Evolutionary conservation across 2,888 invertebrate species (phyloP).

Genomic region (Polymixis lichenea): DNA sequence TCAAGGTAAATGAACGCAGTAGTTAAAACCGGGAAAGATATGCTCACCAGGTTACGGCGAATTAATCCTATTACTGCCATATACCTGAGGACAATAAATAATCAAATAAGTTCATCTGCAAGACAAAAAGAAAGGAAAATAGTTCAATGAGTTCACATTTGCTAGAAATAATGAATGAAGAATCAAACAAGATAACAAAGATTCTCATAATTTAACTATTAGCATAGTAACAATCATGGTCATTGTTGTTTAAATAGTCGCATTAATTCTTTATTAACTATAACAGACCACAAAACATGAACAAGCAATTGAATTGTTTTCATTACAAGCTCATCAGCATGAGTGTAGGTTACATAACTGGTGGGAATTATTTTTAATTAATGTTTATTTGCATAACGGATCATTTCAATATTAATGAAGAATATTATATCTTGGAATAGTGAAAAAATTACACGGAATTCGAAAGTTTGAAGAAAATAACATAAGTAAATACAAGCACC

Average conservation of each 20-base stretch:
- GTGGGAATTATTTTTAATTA: background rate
- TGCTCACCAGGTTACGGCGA: conserved; percentile 92
- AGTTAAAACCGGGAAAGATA: conserved; percentile 92
- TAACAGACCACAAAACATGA: background rate
- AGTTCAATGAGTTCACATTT: background rate
- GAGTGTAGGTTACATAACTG: background rate
- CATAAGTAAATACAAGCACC: background rate
- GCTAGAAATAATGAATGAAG: no score
- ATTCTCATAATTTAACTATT: background rate
- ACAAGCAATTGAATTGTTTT: background rate
- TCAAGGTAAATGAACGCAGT: conserved; percentile 92
- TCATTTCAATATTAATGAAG: background rate
- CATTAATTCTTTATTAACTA: background rate
- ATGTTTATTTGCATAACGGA: background rate
- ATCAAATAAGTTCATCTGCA: background rate
- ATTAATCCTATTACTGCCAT: conserved; percentile 90
- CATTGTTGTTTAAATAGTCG: background rate
- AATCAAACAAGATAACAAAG: no score
- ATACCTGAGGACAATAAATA: conserved; percentile 74
- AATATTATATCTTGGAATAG: background rate
- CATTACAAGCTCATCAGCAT: background rate
- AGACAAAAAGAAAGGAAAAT: background rate
- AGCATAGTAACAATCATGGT: background rate
- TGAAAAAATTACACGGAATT: background rate
- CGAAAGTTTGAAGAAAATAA: background rate